Conservation (phyloP, 2,888 invertebrate genomes). For the Serrognathus titanus region DNA sequence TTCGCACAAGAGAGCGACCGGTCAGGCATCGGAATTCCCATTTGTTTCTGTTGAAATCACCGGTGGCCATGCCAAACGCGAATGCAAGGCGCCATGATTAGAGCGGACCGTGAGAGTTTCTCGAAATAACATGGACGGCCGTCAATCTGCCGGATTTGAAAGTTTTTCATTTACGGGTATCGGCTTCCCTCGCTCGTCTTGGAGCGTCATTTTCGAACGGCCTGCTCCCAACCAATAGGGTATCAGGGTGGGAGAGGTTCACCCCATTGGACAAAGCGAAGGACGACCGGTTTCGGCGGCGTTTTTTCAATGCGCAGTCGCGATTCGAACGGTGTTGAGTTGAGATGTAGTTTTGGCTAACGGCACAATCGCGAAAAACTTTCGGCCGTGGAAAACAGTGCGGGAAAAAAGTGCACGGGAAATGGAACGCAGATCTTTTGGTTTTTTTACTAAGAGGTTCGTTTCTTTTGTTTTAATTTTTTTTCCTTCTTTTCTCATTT, state of each 20-base stretch:
- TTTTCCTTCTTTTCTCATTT: conserved; percentile 48
- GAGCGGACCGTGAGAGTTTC: conserved; percentile 14
- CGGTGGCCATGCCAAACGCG: neutral
- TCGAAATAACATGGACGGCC: conserved; percentile 43
- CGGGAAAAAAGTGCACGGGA: conserved; percentile 53
- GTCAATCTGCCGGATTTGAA: conserved; percentile 35
- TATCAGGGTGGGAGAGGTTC: conserved; percentile 35
- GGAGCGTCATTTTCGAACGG: conserved; percentile 35
- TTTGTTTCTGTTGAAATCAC: neutral
- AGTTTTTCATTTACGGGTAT: conserved; percentile 25
- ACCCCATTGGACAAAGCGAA: conserved; percentile 41
- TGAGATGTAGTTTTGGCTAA: conserved; percentile 23
- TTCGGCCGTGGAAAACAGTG: conserved; percentile 6
- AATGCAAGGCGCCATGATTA: conserved; percentile 2
- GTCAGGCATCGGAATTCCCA: neutral
- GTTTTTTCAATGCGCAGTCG: conserved; percentile 36
- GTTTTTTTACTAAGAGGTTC: conserved; percentile 80
- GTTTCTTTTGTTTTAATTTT: conserved; percentile 57
- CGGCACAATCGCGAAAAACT: conserved; percentile 22
- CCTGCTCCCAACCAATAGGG: conserved; percentile 37
- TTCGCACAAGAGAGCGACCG: no score
- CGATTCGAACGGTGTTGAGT: conserved; percentile 18
- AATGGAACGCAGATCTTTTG: conserved; percentile 78
- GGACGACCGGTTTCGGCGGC: conserved; percentile 39
- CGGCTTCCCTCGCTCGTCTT: conserved; percentile 19